A percentile compares a stretch with the other conserved stretches of the same genome.
Conservation (phyloP, 2,797 vertebrate genomes). For the Apogon talboti region DNA sequence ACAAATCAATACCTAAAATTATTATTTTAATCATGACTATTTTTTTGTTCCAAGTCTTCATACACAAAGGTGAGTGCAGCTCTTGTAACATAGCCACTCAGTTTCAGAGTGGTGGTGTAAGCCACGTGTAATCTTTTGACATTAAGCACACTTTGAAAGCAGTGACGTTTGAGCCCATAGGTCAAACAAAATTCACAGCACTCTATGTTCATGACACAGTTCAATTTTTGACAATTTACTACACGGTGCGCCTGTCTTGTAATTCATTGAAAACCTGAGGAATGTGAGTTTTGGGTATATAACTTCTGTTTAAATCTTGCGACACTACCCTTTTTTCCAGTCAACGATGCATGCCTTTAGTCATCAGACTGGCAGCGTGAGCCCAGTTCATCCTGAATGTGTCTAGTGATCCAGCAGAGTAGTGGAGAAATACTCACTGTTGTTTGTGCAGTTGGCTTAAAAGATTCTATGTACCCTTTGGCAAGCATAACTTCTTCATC, state of each 20-base stretch:
- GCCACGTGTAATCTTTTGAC: slow-evolving; percentile 41
- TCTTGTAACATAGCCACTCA: not conserved
- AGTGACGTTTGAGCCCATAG: slow-evolving; percentile 3
- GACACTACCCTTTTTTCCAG: slow-evolving; percentile 9
- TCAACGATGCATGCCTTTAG: slow-evolving; percentile 10
- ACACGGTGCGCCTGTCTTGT: not conserved
- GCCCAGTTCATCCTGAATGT: not conserved
- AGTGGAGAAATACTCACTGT: slow-evolving; percentile 19
- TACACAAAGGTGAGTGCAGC: no score
- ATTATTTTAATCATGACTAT: not conserved
- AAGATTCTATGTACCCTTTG: not conserved
- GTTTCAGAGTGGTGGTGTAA: slow-evolving; percentile 18
- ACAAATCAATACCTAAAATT: no score
- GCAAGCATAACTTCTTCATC: no score
- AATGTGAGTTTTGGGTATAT: slow-evolving; percentile 8
- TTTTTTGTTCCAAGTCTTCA: not conserved
- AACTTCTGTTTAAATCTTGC: slow-evolving; percentile 14
- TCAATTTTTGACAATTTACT: slow-evolving; percentile 23
- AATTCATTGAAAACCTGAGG: slow-evolving; percentile 16
- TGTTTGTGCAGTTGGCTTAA: slow-evolving; percentile 3
- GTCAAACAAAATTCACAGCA: slow-evolving; percentile 36
- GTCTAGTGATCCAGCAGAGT: slow-evolving; percentile 20
- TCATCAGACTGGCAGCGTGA: slow-evolving; percentile 14
- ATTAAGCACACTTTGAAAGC: slow-evolving; percentile 21
- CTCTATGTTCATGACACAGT: slow-evolving; percentile 13